Conservation (phyloP, 1,140 invertebrate species). For the Bombus ignitus region DNA sequence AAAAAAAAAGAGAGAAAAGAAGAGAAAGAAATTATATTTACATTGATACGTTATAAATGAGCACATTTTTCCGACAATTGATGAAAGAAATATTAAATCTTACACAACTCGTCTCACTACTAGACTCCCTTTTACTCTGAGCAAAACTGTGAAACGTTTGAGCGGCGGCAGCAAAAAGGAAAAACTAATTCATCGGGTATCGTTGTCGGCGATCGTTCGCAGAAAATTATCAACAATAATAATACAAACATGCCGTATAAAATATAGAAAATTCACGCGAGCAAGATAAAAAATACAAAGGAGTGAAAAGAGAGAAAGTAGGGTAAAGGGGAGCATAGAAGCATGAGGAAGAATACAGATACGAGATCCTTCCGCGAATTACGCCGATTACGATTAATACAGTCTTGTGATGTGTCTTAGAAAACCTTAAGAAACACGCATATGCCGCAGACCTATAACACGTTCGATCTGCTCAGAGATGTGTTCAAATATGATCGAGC, state of each 20-base stretch:
- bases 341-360: slow-evolving; percentile 17
- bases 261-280: slow-evolving; percentile 60
- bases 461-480: neutral
- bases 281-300: slow-evolving; percentile 45
- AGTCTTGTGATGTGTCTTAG: slow-evolving; percentile 74
- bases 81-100: slow-evolving; percentile 67
- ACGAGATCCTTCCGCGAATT: slow-evolving; percentile 63
- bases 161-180: slow-evolving; percentile 29
- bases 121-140: slow-evolving; percentile 37
- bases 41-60: slow-evolving; percentile 65
- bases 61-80: slow-evolving; percentile 71
- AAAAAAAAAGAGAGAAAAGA: no score
- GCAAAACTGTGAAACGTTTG: slow-evolving; percentile 27
- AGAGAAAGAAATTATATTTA: neutral
- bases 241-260: slow-evolving; percentile 63
- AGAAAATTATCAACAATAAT: slow-evolving; percentile 33
- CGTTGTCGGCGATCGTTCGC: slow-evolving; percentile 27
- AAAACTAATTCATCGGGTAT: slow-evolving; percentile 9
- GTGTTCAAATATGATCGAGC: neutral
- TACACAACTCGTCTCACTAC: slow-evolving; percentile 64
- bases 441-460: slow-evolving; percentile 17
- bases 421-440: neutral
- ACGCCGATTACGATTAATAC: slow-evolving; percentile 76
- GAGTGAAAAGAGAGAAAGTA: neutral
- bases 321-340: neutral